Conservation (phyloP, 2,113 vertebrate species). For the Arenaria interpres region DNA sequence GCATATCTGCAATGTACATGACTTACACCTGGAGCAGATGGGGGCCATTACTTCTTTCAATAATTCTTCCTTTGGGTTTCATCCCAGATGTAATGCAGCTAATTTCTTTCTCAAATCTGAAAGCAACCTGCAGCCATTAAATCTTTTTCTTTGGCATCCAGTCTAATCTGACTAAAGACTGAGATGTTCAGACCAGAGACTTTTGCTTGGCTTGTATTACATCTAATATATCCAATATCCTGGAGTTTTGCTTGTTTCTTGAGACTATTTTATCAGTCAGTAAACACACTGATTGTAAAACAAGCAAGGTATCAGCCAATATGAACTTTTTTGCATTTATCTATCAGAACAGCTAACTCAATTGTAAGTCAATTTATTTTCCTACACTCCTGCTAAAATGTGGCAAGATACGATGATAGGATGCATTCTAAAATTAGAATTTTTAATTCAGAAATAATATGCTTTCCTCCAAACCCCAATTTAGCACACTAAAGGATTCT, state of each 20-base stretch:
- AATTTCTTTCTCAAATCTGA: not conserved
- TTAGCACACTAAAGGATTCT: not conserved
- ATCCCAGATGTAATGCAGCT: not conserved
- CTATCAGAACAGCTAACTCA: constrained; percentile 12
- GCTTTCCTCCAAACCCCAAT: not conserved
- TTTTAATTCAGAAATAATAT: not conserved
- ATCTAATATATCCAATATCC: constrained; percentile 1
- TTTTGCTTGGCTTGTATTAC: not conserved
- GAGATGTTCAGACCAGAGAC: constrained; percentile 7
- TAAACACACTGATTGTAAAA: constrained; percentile 52
- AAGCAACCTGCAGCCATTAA: not conserved
- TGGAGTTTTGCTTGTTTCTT: not conserved
- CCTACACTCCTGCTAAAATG: not conserved
- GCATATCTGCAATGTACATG: not conserved
- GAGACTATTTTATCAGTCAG: constrained; percentile 27
- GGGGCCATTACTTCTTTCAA: not conserved
- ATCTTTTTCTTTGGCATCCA: not conserved
- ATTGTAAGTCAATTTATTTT: constrained; percentile 33
- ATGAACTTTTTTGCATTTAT: constrained; percentile 18
- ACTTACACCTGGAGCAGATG: not conserved
- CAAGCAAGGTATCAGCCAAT: constrained; percentile 31
- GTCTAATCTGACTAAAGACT: not conserved
- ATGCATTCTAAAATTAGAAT: not conserved
- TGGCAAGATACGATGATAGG: not conserved
- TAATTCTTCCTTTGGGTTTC: not conserved